phyloP scores from a whole-genome alignment of 2,888 invertebrate species.

The Cylindroiulus punctatus region DNA sequence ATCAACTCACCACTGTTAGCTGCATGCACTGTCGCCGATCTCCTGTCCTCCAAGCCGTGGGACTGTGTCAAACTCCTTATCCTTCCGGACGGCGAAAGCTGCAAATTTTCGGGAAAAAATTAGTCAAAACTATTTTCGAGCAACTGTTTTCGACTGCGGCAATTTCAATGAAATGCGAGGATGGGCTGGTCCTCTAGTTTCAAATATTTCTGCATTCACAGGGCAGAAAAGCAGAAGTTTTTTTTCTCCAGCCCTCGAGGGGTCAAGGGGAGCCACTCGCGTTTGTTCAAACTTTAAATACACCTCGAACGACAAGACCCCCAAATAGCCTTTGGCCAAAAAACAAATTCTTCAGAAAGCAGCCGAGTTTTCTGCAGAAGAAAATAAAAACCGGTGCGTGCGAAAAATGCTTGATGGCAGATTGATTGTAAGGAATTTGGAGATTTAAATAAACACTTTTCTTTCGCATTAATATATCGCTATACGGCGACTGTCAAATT shows the following conservation, averaged over 20 bases:
- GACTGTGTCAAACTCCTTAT: background rate
- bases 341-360: constrained; percentile 17
- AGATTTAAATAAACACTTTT: no score
- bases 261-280: constrained; percentile 19
- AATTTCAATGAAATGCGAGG: no score
- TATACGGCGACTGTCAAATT: no score
- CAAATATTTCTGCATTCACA: background rate
- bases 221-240: background rate
- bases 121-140: no score
- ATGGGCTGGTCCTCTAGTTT: no score
- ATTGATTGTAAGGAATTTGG: no score
- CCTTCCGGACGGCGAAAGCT: background rate
- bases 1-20: constrained; percentile 3
- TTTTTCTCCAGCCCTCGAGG: background rate
- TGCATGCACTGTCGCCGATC: background rate
- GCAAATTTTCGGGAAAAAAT: background rate
- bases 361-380: background rate
- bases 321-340: background rate
- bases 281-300: constrained; percentile 14
- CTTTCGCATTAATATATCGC: no score
- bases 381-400: background rate
- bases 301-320: constrained; percentile 19
- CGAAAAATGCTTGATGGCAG: no score
- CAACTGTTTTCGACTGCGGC: no score
- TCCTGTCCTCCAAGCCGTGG: background rate